Percentiles rank a stretch among this genome's conserved stretches.
Evolutionary conservation across 2,888 invertebrate genomes (phyloP).

Genomic region (Villa cingulata): DNA sequence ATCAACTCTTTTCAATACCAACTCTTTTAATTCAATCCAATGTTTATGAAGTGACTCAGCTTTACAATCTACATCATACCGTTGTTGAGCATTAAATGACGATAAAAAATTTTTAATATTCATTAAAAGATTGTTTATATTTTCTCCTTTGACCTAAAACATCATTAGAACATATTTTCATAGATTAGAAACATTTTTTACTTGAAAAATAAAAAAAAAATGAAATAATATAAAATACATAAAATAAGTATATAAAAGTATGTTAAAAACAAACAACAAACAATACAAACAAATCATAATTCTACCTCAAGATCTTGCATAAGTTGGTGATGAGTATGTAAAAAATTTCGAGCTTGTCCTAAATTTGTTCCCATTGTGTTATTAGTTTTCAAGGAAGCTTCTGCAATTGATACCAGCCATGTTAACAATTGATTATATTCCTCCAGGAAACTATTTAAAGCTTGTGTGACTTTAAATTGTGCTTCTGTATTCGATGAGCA

Average conservation of each 20-base stretch:
- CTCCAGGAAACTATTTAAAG: conserved; percentile 52
- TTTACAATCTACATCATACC: conserved; percentile 47
- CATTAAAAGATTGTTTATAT: conserved; percentile 49
- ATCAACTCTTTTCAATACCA: conserved; percentile 49
- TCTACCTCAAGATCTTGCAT: conserved; percentile 55
- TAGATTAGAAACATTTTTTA: no score
- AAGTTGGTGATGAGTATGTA: conserved; percentile 56
- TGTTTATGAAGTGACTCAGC: conserved; percentile 47
- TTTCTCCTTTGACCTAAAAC: conserved; percentile 49
- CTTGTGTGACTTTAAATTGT: conserved; percentile 52
- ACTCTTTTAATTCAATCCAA: conserved; percentile 48
- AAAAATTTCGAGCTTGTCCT: conserved; percentile 54
- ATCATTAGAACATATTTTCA: no score
- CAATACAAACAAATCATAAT: neutral
- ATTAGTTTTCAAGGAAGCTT: conserved; percentile 57
- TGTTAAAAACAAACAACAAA: neutral
- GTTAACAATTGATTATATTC: conserved; percentile 53
- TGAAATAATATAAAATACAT: neutral
- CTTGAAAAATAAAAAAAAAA: conserved; percentile 5
- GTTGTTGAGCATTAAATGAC: conserved; percentile 49
- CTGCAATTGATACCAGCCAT: conserved; percentile 62
- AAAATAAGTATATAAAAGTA: neutral
- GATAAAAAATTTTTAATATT: conserved; percentile 49
- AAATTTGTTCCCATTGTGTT: conserved; percentile 59
- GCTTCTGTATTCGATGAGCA: conserved; percentile 56